Base-by-base conservation (phyloP, 2,888 invertebrate species). In the Ligdia adustata region DNA sequence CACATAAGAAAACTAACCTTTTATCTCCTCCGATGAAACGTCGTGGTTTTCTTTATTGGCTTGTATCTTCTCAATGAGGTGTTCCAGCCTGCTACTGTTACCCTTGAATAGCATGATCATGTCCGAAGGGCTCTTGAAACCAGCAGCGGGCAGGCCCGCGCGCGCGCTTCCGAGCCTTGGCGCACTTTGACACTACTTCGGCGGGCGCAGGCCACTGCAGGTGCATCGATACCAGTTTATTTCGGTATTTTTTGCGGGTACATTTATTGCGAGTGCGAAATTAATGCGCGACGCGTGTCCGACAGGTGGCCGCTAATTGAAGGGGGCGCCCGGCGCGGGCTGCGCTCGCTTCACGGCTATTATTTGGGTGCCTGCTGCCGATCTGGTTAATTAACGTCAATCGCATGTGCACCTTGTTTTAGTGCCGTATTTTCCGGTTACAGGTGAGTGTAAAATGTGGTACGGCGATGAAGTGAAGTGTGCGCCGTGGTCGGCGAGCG, bases 21-120 rank as follows among this genome's bases (percentile, higher is more conserved):
- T 91, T 60, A 91, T 74, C 53, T 91, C 91, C 51, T 91, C 91
- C 2, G 90, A 69, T 6, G 78, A 84, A 42, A 89, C 89, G 71
- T 91, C 90, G 85, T 91, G 92, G 62, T 93, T 93, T 77, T 95
- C 95, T 88, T 96, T 96, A 69, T 94, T 95, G 3, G 95, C 95
- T 79, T 96, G 96, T 65, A 96, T 96, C 88, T 96, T 96, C 82
- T 96, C 96, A 63, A 96, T 96, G 66, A 96, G 92, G 75, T 95
- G 93, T 82, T 96, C 96, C 77, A 96, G 89, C 68, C 95, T 91
- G 76, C 94, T 94, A 90, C 96, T 96, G 82, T 96, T 96, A 57
- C 96, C 96, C 79, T 95, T 96, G 91, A 96, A 96, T 81, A 96
- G 91, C 96, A 96, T 96, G 83, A 91, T 91, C 91, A 91, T 91